Percentiles rank a stretch among this genome's conserved stretches.
Conservation (phyloP, 2,797 vertebrate species). For the Halcyon chelicuti region DNA sequence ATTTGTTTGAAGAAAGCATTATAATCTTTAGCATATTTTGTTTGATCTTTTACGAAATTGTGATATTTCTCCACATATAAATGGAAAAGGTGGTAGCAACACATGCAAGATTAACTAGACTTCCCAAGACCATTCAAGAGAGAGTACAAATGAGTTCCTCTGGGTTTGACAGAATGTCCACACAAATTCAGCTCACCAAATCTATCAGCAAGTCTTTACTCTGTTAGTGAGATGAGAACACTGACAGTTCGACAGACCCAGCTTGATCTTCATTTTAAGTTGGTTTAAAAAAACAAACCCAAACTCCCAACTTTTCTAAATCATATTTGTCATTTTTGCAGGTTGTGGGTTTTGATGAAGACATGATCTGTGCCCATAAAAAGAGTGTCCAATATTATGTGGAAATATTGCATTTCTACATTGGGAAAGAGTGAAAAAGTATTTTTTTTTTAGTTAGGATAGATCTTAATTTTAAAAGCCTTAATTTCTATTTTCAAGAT, state of each 20-base stretch:
- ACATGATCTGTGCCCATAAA: background rate
- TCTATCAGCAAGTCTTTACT: background rate
- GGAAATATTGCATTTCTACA: background rate
- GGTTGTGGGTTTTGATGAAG: background rate
- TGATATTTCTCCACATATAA: background rate
- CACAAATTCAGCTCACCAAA: background rate
- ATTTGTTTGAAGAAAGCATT: background rate
- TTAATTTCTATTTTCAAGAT: background rate
- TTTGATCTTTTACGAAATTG: background rate
- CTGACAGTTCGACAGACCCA: background rate
- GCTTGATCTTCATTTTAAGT: background rate
- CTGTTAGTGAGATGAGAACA: background rate
- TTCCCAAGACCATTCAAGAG: background rate
- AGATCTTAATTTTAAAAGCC: background rate
- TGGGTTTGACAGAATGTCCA: background rate
- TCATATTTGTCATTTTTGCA: background rate
- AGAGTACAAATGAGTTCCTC: background rate
- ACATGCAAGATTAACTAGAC: background rate
- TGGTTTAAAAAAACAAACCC: background rate
- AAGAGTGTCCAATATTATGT: background rate
- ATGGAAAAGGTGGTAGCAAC: background rate
- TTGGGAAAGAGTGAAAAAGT: background rate
- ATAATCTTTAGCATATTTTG: background rate
- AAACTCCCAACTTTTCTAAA: background rate
- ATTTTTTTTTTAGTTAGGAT: fast-evolving